Percentiles rank a stretch among this genome's conserved stretches.
Evolutionary conservation across 2,113 vertebrate genomes (phyloP).

Genomic region (Hippocampus abdominalis): DNA sequence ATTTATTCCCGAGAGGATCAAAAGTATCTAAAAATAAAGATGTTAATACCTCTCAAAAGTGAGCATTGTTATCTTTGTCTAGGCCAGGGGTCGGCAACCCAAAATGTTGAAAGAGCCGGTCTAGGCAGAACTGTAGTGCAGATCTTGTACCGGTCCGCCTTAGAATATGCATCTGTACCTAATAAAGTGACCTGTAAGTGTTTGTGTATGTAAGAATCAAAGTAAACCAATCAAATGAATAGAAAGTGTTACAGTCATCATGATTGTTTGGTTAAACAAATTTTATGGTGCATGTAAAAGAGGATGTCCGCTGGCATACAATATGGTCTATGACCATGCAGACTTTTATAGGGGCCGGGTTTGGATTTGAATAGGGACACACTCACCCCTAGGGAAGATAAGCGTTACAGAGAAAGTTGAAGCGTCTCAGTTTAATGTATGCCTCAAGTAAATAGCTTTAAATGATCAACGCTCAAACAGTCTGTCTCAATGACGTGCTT

Average conservation of each 20-base stretch:
- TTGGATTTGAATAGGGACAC: too few species aligned
- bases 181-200: neutral
- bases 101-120: too few species aligned
- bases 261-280: neutral
- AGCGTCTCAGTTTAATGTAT: neutral
- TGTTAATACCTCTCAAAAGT: neutral
- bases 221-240: neutral
- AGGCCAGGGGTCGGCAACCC: too few species aligned
- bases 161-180: neutral
- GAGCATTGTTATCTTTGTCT: neutral
- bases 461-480: neutral
- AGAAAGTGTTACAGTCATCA: neutral
- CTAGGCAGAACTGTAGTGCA: too few species aligned
- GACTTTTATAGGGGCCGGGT: too few species aligned
- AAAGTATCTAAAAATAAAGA: neutral
- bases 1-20: neutral
- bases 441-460: neutral
- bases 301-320: neutral
- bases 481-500: constrained; percentile 8
- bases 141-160: neutral
- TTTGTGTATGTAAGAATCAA: neutral
- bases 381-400: too few species aligned
- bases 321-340: neutral
- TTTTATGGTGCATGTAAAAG: neutral
- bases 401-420: too few species aligned